phyloP scores from a whole-genome alignment of 1,140 invertebrate genomes.

The Cotesia chilonis region DNA sequence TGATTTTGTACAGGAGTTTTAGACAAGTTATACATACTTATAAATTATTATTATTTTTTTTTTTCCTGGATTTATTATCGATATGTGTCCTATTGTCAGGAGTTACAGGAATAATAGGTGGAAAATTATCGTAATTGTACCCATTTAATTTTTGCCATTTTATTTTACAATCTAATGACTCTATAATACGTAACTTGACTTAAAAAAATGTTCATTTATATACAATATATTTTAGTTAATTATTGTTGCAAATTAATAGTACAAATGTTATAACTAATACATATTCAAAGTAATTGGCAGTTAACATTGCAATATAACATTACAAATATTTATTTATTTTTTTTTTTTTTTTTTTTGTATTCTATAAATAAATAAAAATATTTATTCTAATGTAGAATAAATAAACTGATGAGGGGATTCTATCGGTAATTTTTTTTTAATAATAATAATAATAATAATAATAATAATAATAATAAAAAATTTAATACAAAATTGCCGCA shows the following conservation, averaged over 20 bases:
- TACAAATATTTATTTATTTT: neutral
- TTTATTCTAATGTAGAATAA: constrained; percentile 56
- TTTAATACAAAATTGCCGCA: constrained; percentile 41
- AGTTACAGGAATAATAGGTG: constrained; percentile 51
- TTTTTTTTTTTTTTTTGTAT: neutral
- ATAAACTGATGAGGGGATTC: constrained; percentile 45
- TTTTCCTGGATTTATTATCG: constrained; percentile 38
- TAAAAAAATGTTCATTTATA: constrained; percentile 9
- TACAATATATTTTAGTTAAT: constrained; percentile 1
- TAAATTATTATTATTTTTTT: constrained; percentile 16
- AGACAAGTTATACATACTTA: constrained; percentile 55
- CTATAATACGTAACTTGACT: constrained; percentile 28
- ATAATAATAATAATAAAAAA: constrained; percentile 10
- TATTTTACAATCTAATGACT: constrained; percentile 33
- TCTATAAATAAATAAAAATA: constrained; percentile 38
- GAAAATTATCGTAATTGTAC: constrained; percentile 53
- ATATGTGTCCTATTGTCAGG: constrained; percentile 63
- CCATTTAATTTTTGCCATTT: constrained; percentile 40
- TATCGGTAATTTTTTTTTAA: constrained; percentile 29
- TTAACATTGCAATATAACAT: no score
- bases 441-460: no score
- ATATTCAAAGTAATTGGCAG: no score
- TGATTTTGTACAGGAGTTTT: constrained; percentile 64
- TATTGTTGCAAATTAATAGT: neutral
- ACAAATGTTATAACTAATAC: no score